Base-by-base conservation (phyloP, 53 echinoderm and acorn worm genomes). In the Holothuria leucospilota region DNA sequence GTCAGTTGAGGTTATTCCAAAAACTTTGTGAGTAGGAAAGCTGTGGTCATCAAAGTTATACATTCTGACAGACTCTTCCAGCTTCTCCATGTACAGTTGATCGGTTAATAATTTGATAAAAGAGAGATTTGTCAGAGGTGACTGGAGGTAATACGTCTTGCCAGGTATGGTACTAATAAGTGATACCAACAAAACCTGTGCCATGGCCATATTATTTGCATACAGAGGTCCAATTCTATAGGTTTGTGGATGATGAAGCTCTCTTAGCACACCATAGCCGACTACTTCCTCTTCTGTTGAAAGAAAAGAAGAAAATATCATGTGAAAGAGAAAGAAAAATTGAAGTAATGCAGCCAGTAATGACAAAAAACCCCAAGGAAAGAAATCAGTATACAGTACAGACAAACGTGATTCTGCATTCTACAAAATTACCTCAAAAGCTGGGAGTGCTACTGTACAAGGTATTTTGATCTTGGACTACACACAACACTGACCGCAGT, bases 251-350 rank as follows among this genome's bases (percentile, higher is more conserved):
- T 72, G 63, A 60, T 88, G 82, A 27, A 93, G 86, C 20, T 90
- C 93, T 5, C 92, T 90, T 62, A 99, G 56, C 11, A 91, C 92
- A 24, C 95, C 99, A 53, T 95, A 99, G 20, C 99, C 99, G 30
- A 99, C 77, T 12, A 93, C 92, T 29, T 86, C 91, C 16, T 88
- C 92, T 34, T 87, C 99, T 96, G 69, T 51, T 39, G 23, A n/a
- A 13, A 62, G 23, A 14, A 29, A 59, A 71, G 71, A 68, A 71
- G 74, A 63, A 23, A 56, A 18, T 18, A 49, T 6, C 49, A 49
- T 49, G 49, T 34, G 34, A 34, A 49, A 11, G 49, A 56, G 4
- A 56, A 56, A 15, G 18, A 56, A 56, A 56, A 46, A 8, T 4
- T 46, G 8, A 46, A 46, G 46, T 0, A 46, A 4, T 46, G 8